Percentiles rank a stretch among this genome's conserved stretches.
Evolutionary conservation across 2,113 vertebrate species (phyloP).

Genomic region (Diadophis punctatus): DNA sequence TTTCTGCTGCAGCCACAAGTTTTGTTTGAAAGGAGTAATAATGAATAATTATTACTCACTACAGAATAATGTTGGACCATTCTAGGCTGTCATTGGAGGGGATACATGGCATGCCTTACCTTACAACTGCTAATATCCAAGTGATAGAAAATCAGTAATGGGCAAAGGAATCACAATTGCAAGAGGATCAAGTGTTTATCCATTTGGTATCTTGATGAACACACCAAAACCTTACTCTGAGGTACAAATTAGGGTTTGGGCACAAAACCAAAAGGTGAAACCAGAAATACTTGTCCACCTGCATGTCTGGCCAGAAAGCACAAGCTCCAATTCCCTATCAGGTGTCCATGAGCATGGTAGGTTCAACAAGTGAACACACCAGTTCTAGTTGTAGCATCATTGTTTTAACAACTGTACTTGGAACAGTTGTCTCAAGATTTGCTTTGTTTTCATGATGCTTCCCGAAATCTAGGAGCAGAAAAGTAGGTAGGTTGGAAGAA

Average conservation of each 20-base stretch:
- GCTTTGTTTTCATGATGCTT: not conserved
- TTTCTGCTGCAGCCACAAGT: not conserved
- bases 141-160: not conserved
- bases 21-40: not conserved
- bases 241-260: not conserved
- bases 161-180: not conserved
- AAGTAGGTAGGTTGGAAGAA: not conserved
- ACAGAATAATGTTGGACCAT: not conserved
- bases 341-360: not conserved
- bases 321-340: not conserved
- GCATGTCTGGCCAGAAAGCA: not conserved
- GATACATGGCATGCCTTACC: not conserved
- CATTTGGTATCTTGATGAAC: not conserved
- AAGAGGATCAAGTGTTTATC: not conserved
- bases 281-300: not conserved
- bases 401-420: not conserved
- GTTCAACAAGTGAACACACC: not conserved
- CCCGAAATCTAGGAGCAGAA: not conserved
- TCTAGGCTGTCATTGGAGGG: not conserved
- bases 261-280: not conserved
- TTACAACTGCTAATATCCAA: not conserved
- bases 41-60: no score
- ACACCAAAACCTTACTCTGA: not conserved
- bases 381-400: not conserved
- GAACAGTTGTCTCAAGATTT: not conserved